Evolutionary conservation across 2,888 invertebrate species (phyloP).

Genomic region (Serripes groenlandicus): DNA sequence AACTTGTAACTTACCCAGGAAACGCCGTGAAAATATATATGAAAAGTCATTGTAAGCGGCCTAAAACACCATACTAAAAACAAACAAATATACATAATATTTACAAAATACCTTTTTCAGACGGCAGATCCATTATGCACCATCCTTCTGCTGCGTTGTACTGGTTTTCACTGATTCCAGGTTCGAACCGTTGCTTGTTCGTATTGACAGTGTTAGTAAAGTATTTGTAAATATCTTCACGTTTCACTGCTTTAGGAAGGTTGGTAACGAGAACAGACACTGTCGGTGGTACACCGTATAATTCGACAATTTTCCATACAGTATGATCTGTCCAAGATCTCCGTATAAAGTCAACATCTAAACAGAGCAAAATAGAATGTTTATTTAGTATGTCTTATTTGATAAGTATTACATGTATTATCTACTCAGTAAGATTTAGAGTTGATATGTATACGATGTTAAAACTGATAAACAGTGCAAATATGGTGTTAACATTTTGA

Average conservation of each 20-base stretch:
- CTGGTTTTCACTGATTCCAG: conserved; percentile 9
- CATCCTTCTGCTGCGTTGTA: conserved; percentile 23
- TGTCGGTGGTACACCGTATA: conserved; percentile 21
- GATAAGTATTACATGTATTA: too few relatives aligned
- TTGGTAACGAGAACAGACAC: conserved; percentile 21
- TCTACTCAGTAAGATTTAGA: too few relatives aligned
- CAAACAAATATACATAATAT: too few relatives aligned
- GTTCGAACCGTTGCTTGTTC: neutral
- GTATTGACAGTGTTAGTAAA: conserved; percentile 39
- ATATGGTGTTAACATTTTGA: too few relatives aligned
- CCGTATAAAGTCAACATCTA: conserved; percentile 19
- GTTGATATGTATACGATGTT: too few relatives aligned
- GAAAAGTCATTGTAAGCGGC: too few relatives aligned
- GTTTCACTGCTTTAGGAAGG: conserved; percentile 2
- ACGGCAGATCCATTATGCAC: conserved; percentile 22
- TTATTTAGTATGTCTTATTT: too few relatives aligned
- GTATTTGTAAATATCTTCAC: conserved; percentile 17
- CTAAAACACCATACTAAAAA: too few relatives aligned
- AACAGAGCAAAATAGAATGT: too few relatives aligned
- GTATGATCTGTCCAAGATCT: conserved; percentile 6
- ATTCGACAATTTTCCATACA: conserved; percentile 23
- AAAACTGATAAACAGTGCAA: too few relatives aligned
- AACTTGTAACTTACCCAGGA: too few relatives aligned
- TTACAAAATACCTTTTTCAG: conserved; percentile 38
- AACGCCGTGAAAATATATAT: too few relatives aligned